Evolutionary conservation across 2,888 invertebrate species (phyloP).

Genomic region (Ophonus ardosiacus): DNA sequence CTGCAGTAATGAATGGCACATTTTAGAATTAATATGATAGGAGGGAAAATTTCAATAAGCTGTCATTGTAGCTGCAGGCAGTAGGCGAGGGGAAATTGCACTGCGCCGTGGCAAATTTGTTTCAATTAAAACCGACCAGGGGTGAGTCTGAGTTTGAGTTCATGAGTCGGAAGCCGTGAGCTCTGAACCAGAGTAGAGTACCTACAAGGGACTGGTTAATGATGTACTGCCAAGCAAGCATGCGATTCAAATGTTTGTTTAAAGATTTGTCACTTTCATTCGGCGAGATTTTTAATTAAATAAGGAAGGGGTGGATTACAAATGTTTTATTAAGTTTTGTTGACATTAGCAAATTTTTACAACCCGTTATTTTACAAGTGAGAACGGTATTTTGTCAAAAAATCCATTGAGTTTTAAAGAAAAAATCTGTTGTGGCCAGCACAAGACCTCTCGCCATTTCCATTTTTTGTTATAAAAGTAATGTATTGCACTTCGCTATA

Average conservation of each 20-base stretch:
- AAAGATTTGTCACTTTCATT: not conserved
- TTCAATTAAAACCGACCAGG: constrained; percentile 56
- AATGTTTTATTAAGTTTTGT: not conserved
- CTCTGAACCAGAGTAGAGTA: not conserved
- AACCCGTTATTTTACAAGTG: too few relatives aligned
- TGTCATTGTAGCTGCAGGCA: not conserved
- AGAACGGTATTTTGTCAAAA: too few relatives aligned
- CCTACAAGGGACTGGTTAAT: not conserved
- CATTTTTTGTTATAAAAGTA: too few relatives aligned
- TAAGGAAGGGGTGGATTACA: not conserved
- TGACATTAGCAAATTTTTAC: too few relatives aligned
- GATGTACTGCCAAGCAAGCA: not conserved
- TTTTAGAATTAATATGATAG: constrained; percentile 57
- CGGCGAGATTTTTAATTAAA: not conserved
- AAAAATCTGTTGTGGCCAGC: too few relatives aligned
- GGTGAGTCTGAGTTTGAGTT: not conserved
- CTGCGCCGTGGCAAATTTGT: constrained; percentile 55
- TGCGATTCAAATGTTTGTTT: not conserved
- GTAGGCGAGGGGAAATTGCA: not conserved
- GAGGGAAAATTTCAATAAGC: constrained; percentile 56
- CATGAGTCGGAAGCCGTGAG: not conserved
- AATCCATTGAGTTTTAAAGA: too few relatives aligned
- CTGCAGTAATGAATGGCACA: constrained; percentile 54
- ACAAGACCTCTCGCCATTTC: too few relatives aligned
- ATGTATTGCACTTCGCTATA: too few relatives aligned